Evolutionary conservation across 2,888 invertebrate genomes (phyloP), one percentile per base, ranked within the genome.

Genomic region (Pecten maximus): DNA sequence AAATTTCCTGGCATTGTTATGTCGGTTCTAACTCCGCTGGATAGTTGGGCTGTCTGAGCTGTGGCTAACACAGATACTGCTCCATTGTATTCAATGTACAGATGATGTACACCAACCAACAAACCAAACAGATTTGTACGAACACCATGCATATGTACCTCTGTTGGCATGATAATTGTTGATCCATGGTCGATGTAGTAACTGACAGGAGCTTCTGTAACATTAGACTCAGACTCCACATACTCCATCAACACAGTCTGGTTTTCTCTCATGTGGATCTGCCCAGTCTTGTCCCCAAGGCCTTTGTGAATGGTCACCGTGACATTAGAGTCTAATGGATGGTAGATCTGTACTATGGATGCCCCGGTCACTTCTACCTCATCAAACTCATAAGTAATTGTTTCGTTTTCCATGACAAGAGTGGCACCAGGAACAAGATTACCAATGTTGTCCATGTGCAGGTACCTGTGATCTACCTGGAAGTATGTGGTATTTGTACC

Each of bases 171-270:
- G 23, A 95, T 89, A 6, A 95, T 74, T 88, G 95, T 94, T 40
- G 94, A 93, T 16, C 92, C 94, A 87, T 93, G 40, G 89, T 95
- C 95, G 87, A 95, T 94, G 44, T 94, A 93, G 91, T 93, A 95
- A 89, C 95, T 94, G 19, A 95, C 94, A 0, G 95, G 95, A 2
- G 95, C 95, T 90, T 95, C 95, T 12, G 95, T 95, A 0, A 93
- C 90, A 90, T 95, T 95, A 40, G 91, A 92, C n/a, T 93, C 90
- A 0, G 95, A 95, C 54, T 94, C 95, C 0, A 95, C 92, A 90
- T 94, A 94, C 87, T 95, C 95, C 2, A 94, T 91, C 87, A 90
- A 92, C 2, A 94, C 91, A 23, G 88, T 90, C 91, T 95, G 95
- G 87, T 94, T 91, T 12, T 89, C 50, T 90, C 94, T 91, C n/a